phyloP scores from a whole-genome alignment of 2,113 vertebrate genomes.

The Turnix velox region DNA sequence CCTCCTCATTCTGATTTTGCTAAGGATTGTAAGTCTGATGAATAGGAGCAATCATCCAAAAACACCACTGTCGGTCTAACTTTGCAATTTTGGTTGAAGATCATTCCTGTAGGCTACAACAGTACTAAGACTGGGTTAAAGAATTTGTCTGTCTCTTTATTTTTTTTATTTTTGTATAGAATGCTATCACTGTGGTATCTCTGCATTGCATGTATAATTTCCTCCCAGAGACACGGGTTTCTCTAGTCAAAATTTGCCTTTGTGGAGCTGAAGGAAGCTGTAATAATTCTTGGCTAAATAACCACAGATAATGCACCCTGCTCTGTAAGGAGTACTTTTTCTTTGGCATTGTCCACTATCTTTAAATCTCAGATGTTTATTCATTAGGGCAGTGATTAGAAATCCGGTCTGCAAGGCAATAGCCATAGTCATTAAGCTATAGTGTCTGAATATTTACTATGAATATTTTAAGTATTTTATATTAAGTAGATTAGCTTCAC shows the following conservation, averaged over 20 bases:
- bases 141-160: background rate
- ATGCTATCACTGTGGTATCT: background rate
- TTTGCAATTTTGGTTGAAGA: background rate
- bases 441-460: background rate
- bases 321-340: background rate
- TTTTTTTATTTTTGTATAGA: background rate
- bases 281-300: background rate
- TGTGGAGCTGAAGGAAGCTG: background rate
- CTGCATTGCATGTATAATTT: background rate
- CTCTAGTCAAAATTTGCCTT: background rate
- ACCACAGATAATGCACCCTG: background rate
- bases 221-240: background rate
- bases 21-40: conserved; percentile 19
- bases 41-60: conserved; percentile 56
- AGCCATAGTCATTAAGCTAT: background rate
- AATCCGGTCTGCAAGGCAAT: conserved; percentile 4
- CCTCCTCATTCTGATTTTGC: conserved; percentile 27
- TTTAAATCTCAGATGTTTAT: conserved; percentile 27
- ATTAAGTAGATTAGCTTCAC: conserved; percentile 17
- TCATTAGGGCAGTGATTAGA: conserved; percentile 22
- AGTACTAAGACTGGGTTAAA: conserved; percentile 9
- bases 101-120: conserved; percentile 52
- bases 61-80: conserved; percentile 48
- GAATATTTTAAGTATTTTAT: conserved; percentile 36
- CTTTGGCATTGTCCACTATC: background rate